A percentile compares a stretch with the other conserved stretches of the same genome.
phyloP scores from a whole-genome alignment of 2,797 vertebrate genomes.

The Morelia viridis region DNA sequence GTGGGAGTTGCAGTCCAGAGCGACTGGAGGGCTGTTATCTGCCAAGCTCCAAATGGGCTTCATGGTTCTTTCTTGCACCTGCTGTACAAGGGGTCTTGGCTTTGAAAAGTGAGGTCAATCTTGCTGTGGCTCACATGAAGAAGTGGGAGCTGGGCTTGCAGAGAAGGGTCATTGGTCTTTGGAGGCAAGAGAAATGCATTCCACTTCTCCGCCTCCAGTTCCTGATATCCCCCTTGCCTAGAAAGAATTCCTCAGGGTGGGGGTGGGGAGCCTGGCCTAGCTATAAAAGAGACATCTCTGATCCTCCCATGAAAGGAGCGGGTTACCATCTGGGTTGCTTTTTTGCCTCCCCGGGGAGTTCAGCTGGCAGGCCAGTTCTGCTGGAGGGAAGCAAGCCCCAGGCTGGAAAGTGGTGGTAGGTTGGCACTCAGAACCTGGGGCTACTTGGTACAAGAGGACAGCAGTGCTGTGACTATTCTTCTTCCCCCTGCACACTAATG shows the following conservation, averaged over 20 bases:
- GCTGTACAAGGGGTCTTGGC: background rate
- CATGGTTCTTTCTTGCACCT: background rate
- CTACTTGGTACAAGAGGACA: background rate
- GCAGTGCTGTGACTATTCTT: background rate
- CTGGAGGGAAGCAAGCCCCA: background rate
- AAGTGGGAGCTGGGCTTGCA: background rate
- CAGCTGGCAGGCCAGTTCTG: background rate
- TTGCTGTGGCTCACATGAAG: background rate
- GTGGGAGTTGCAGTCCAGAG: background rate
- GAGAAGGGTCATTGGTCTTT: background rate
- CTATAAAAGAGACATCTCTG: background rate
- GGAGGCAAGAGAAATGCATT: background rate
- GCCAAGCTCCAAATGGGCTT: no score
- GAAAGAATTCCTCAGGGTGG: slow-evolving; percentile 3
- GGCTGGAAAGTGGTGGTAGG: background rate
- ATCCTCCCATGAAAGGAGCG: slow-evolving; percentile 68
- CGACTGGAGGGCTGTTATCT: background rate
- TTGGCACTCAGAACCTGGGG: background rate
- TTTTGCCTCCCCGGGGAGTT: slow-evolving; percentile 13
- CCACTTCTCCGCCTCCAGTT: background rate
- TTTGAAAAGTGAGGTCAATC: background rate
- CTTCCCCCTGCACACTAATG: background rate
- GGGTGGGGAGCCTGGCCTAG: background rate
- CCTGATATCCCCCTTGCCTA: background rate
- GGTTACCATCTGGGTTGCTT: slow-evolving; percentile 9